Base-by-base conservation (phyloP, 2,888 invertebrate species). In the Marasmarcha lunaedactyla region DNA sequence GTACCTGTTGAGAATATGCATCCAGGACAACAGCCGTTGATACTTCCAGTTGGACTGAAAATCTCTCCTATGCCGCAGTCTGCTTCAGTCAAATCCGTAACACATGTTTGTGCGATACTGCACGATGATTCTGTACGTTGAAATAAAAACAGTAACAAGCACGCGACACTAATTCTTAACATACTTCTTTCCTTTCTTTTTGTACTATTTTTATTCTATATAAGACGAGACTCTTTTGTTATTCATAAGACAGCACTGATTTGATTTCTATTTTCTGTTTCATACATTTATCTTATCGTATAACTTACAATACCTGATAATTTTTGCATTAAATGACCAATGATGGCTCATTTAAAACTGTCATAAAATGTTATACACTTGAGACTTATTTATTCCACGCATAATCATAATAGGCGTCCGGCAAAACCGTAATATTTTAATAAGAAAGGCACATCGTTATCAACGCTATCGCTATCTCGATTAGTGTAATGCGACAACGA, bases 391-490 rank as follows among this genome's bases (percentile, higher is more conserved):
- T n/a, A n/a, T n/a, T n/a, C n/a, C n/a, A n/a, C n/a, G n/a, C n/a
- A n/a, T n/a, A n/a, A n/a, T n/a, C n/a, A n/a, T n/a, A n/a, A n/a
- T n/a, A n/a, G n/a, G n/a, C n/a, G n/a, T n/a, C n/a, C n/a, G n/a
- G n/a, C n/a, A n/a, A 20, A 20, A 20, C 20, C 20, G 4, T 5
- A 20, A 11, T 14, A 4, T 34, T 12, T 3, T 34, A 14, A 14
- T 13, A 5, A 13, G 13, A 37, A 34, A 34, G 7, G 14, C 2
- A 13, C 14, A 34, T 50, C 54, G 65, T 81, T 81, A 81, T 83
- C 81, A 76, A 65, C 56, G 54, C 55, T 78, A 78, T 78, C 79
- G 73, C 72, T 81, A 79, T 81, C 81, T 78, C 62, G 63, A 69
- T 69, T 71, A 66, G 20, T 71, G 3, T 30, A 71, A 72, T 73